These are phyloP conservation scores for Nomada lathburiana DNA, from an alignment of 2,888 invertebrate genomes.

Conservation along the genomic window DNA sequence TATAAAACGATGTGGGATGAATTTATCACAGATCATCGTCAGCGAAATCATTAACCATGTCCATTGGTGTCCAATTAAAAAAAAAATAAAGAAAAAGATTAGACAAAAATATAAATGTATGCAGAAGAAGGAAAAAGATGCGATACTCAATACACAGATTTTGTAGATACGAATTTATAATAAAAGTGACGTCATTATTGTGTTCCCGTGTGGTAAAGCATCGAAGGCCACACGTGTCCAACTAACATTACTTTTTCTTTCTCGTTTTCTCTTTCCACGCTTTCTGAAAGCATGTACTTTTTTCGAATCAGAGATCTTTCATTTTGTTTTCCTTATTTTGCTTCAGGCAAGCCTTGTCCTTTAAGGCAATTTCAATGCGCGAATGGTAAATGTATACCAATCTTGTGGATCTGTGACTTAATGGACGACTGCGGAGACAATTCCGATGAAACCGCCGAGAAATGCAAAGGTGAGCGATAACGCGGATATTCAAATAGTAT, in stretches of 20 bases:
- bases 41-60: not conserved
- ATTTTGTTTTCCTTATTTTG: constrained; percentile 47
- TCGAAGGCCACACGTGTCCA: not conserved
- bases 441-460: constrained; percentile 91
- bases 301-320: constrained; percentile 5
- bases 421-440: constrained; percentile 92
- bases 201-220: not conserved
- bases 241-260: not conserved
- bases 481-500: constrained; percentile 17
- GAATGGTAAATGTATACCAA: constrained; percentile 91
- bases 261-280: not conserved
- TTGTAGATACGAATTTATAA: not conserved
- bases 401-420: constrained; percentile 92
- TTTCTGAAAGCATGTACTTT: not conserved
- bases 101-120: not conserved
- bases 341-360: constrained; percentile 86
- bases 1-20: not conserved
- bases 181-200: not conserved
- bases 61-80: not conserved
- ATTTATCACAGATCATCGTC: not conserved
- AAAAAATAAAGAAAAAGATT: too few species aligned
- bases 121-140: not conserved
- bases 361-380: constrained; percentile 91
- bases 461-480: constrained; percentile 87
- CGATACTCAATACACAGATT: too few species aligned